Evolutionary conservation across 2,797 vertebrate genomes (phyloP), one percentile per base, ranked within the genome.

Genomic region (Danio choprae): DNA sequence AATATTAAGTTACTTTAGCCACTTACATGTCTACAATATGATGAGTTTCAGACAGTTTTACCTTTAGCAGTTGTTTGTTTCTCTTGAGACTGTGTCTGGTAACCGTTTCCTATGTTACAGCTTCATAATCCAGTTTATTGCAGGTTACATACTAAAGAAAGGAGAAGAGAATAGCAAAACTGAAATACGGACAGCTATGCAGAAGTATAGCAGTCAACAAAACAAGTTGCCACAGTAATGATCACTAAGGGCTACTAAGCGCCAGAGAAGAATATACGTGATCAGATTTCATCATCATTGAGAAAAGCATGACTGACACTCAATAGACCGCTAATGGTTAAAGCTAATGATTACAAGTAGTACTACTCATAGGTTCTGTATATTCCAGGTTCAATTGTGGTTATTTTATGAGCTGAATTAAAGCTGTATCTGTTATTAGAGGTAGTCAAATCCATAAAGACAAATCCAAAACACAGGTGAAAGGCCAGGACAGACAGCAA

Each of bases 191-290:
- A 9, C 41, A 13, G 2, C 6, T 38, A 6, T 11, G 16, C 6
- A 48, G 22, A 59, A 48, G 50, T 72, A 22, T 63, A 56, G 29
- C 73, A 68, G 22, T 77, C 41, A 53, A 11, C 12, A 74, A 60
- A 59, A 72, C 74, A 62, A 64, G 60, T 84, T 46, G 56, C 80
- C 74, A 29, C 46, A 62, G 69, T 55, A 53, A 85, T 85, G n/a
- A 82, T 81, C 82, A 74, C 86, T 65, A 81, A 53, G 77, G 77
- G 79, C 79, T 22, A 43, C 50, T 16, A 62, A 41, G 62, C 55
- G 51, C 43, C 38, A n/a, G 9, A 70, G 55, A 60, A 60, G 41
- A 36, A 48, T 53, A 59, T 5, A 29, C 38, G 46, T 4, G 43
- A 69, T 78, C 76, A 78, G 16, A 59, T 78, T 78, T 40, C 76